A percentile compares a stretch with the other conserved stretches of the same genome.
phyloP scores from a whole-genome alignment of 2,888 invertebrate genomes.

The Lasioglossum leucozonium region DNA sequence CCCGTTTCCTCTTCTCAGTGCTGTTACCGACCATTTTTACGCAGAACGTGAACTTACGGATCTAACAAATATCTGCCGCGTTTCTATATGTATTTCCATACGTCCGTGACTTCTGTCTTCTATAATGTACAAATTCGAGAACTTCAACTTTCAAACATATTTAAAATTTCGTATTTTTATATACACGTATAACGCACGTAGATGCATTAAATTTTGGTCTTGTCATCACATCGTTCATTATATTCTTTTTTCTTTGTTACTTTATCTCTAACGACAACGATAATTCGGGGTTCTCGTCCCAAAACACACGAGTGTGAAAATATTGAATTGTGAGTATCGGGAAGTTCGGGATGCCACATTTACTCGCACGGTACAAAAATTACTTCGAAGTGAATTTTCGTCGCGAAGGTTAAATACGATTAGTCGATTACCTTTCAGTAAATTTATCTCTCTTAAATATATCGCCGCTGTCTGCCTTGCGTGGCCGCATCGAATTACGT shows the following conservation, averaged over 20 bases:
- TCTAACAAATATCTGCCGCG: background rate
- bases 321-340: background rate
- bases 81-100: background rate
- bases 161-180: slow-evolving; percentile 12
- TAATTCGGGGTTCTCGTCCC: background rate
- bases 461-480: background rate
- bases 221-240: slow-evolving; percentile 9
- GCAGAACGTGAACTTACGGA: slow-evolving; percentile 4
- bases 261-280: slow-evolving; percentile 1
- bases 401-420: background rate
- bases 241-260: background rate
- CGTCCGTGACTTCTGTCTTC: slow-evolving; percentile 9
- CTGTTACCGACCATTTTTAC: slow-evolving; percentile 4
- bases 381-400: background rate
- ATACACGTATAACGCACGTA: slow-evolving; percentile 4
- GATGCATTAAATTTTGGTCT: slow-evolving; percentile 13
- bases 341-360: background rate
- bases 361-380: slow-evolving; percentile 6
- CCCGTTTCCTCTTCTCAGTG: background rate
- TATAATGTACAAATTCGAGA: slow-evolving; percentile 25
- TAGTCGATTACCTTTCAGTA: background rate
- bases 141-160: slow-evolving; percentile 20
- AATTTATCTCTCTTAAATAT: background rate
- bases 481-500: background rate
- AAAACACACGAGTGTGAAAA: slow-evolving; percentile 11